Percentiles rank a stretch among this genome's conserved stretches.
Evolutionary conservation across 2,888 invertebrate species (phyloP).

Genomic region (Ophraella communa): DNA sequence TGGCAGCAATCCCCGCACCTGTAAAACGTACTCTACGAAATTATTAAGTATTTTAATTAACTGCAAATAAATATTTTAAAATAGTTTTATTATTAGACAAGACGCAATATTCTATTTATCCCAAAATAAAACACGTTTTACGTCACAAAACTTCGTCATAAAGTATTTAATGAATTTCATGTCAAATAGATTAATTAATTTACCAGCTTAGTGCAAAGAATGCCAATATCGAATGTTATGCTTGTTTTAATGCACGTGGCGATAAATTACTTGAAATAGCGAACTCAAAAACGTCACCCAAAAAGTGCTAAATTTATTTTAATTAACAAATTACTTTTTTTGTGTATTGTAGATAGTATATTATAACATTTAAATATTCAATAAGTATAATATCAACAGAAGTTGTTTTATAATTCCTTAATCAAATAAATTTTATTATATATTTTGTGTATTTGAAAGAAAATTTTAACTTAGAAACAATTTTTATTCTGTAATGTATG

Average conservation of each 20-base stretch:
- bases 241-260: not conserved
- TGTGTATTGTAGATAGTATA: no score
- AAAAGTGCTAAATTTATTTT: no score
- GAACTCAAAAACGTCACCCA: no score
- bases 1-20: not conserved
- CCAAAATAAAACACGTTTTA: constrained; percentile 19
- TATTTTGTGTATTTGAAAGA: no score
- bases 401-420: no score
- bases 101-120: constrained; percentile 21
- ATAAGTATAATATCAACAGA: no score
- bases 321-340: no score
- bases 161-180: not conserved
- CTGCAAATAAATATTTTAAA: constrained; percentile 23
- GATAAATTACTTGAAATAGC: not conserved
- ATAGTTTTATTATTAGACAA: constrained; percentile 27
- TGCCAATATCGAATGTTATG: not conserved
- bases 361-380: no score
- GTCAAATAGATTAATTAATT: not conserved
- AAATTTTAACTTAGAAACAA: no score
- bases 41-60: constrained; percentile 21
- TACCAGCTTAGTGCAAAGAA: not conserved
- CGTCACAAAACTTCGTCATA: constrained; percentile 1
- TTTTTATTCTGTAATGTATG: no score
- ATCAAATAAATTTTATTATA: no score
- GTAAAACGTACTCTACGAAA: not conserved